Conservation (phyloP, 2,888 invertebrate species). For the Ypsolopha scabrella region DNA sequence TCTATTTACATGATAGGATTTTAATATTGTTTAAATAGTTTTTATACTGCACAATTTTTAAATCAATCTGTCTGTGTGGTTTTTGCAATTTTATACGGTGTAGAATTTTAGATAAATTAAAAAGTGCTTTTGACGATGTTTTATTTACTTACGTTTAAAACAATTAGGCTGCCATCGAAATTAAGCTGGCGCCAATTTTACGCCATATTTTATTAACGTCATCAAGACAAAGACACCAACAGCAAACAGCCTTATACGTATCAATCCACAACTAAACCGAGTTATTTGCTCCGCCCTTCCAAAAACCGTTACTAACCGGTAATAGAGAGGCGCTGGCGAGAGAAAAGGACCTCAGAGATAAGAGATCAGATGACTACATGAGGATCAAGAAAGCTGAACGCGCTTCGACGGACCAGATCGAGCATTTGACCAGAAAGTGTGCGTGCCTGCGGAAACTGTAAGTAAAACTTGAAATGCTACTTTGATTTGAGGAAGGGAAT, state of each 20-base stretch:
- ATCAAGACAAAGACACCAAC: neutral
- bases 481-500: too few species aligned
- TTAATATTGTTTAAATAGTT: neutral
- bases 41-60: neutral
- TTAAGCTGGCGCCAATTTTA: neutral
- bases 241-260: neutral
- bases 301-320: conserved; percentile 15
- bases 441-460: conserved; percentile 73
- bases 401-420: conserved; percentile 64
- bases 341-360: conserved; percentile 49
- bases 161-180: neutral
- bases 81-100: neutral
- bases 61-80: neutral
- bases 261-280: neutral
- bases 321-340: conserved; percentile 59
- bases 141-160: neutral
- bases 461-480: conserved; percentile 30
- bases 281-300: conserved; percentile 25
- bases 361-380: conserved; percentile 45
- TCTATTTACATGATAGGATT: too few species aligned
- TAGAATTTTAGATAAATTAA: neutral
- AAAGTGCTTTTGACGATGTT: neutral
- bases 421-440: conserved; percentile 72
- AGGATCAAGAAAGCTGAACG: conserved; percentile 56
- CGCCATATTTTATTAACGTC: too few species aligned